Percentiles rank a stretch among this genome's conserved stretches.
phyloP scores from a whole-genome alignment of 2,113 vertebrate genomes.

The Gallinago media region DNA sequence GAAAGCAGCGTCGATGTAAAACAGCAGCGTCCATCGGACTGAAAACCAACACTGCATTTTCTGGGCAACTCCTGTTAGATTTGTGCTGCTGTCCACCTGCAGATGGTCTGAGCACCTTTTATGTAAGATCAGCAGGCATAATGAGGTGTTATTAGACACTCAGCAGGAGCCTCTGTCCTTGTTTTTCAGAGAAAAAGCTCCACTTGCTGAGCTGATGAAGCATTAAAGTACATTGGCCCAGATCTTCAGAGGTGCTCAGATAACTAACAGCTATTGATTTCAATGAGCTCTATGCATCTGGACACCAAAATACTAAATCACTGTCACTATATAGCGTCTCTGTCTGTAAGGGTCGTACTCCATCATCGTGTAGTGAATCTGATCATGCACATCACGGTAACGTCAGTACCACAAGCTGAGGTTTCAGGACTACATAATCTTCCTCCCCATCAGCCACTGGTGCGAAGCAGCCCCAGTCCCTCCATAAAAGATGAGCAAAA shows the following conservation, averaged over 20 bases:
- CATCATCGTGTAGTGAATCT: background rate
- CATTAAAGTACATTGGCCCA: background rate
- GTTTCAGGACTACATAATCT: background rate
- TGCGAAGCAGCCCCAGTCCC: background rate
- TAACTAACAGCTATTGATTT: conserved; percentile 37
- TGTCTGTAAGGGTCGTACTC: background rate
- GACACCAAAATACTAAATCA: conserved; percentile 13
- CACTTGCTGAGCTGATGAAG: background rate
- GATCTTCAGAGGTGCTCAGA: background rate
- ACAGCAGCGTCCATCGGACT: background rate
- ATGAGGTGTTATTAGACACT: conserved; percentile 31
- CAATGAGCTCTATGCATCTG: background rate
- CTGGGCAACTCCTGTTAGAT: background rate
- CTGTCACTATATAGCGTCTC: background rate
- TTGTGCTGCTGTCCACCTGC: background rate
- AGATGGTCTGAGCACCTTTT: conserved; percentile 28
- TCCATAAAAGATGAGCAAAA: background rate
- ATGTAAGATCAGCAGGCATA: conserved; percentile 39
- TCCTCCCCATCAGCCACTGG: fast-evolving
- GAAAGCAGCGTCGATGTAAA: background rate
- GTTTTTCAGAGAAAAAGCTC: background rate
- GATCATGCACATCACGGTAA: background rate
- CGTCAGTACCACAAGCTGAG: background rate
- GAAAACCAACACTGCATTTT: background rate
- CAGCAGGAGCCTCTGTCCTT: background rate